These are phyloP conservation scores for Drosophila nebulosa DNA, from an alignment of 1,140 invertebrate genomes.

Conservation along the genomic window DNA sequence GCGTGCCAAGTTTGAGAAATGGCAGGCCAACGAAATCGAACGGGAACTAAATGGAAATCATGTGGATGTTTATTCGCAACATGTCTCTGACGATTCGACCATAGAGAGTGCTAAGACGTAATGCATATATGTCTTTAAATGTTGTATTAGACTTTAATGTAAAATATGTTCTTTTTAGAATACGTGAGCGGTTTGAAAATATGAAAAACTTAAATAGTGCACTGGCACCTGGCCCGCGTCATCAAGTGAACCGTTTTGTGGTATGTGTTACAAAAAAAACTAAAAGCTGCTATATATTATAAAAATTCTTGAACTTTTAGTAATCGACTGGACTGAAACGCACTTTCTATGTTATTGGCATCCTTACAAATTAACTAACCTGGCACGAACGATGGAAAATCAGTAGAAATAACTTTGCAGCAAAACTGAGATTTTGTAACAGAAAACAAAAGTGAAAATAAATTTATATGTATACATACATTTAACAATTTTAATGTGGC, in stretches of 20 bases:
- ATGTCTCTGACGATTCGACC: slow-evolving; percentile 84
- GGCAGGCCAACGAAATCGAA: slow-evolving; percentile 89
- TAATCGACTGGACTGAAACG: background rate
- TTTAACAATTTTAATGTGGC: slow-evolving; percentile 58
- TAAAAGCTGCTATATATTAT: background rate
- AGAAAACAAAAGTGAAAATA: background rate
- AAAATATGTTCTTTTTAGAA: slow-evolving; percentile 81
- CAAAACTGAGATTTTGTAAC: background rate
- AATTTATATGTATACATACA: slow-evolving; percentile 41
- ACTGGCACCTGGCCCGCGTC: slow-evolving; percentile 82
- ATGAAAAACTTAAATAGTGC: slow-evolving; percentile 83
- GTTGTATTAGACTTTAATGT: slow-evolving; percentile 9
- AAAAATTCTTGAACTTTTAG: background rate
- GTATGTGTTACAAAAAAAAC: slow-evolving; percentile 83
- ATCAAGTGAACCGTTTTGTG: slow-evolving; percentile 93
- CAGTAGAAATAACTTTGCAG: background rate
- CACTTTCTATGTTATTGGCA: background rate
- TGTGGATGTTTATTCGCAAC: slow-evolving; percentile 80
- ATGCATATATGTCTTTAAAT: slow-evolving; percentile 35
- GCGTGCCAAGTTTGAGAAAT: slow-evolving; percentile 94
- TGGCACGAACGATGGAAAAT: background rate
- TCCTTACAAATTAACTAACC: background rate
- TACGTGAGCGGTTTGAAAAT: slow-evolving; percentile 92
- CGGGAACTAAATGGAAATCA: slow-evolving; percentile 72
- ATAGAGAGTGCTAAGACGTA: slow-evolving; percentile 88